phyloP scores from a whole-genome alignment of 2,797 vertebrate species.

The Pseudocheirus occidentalis region DNA sequence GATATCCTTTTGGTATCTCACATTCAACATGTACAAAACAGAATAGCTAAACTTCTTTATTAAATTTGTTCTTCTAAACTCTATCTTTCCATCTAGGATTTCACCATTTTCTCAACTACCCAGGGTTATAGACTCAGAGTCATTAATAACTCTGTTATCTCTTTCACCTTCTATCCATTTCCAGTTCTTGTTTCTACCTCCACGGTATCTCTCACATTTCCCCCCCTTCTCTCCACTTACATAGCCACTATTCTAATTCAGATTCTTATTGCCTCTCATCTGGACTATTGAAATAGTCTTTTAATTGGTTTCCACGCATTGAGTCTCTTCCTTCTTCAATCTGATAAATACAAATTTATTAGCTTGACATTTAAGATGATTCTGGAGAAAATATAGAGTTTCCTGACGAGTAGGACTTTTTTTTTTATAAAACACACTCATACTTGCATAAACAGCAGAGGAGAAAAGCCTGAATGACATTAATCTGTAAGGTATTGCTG shows the following conservation, averaged over 20 bases:
- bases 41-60: not conserved
- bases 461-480: slow-evolving; percentile 54
- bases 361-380: not conserved
- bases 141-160: not conserved
- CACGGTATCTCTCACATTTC: not conserved
- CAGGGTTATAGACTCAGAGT: not conserved
- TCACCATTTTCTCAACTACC: not conserved
- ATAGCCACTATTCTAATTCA: not conserved
- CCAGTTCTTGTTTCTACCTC: not conserved
- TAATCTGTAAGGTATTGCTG: slow-evolving; percentile 59
- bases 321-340: not conserved
- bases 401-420: slow-evolving; percentile 46
- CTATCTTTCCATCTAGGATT: not conserved
- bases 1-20: not conserved
- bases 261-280: not conserved
- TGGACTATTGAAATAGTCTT: not conserved
- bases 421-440: slow-evolving; percentile 1
- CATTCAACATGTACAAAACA: not conserved
- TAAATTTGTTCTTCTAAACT: not conserved
- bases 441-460: slow-evolving; percentile 62
- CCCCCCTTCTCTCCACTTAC: not conserved
- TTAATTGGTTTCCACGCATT: not conserved
- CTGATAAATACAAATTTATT: not conserved
- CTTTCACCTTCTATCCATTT: not conserved
- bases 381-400: slow-evolving; percentile 49